Evolutionary conservation across 2,113 vertebrate genomes (phyloP).

Genomic region (Calidris pugnax): DNA sequence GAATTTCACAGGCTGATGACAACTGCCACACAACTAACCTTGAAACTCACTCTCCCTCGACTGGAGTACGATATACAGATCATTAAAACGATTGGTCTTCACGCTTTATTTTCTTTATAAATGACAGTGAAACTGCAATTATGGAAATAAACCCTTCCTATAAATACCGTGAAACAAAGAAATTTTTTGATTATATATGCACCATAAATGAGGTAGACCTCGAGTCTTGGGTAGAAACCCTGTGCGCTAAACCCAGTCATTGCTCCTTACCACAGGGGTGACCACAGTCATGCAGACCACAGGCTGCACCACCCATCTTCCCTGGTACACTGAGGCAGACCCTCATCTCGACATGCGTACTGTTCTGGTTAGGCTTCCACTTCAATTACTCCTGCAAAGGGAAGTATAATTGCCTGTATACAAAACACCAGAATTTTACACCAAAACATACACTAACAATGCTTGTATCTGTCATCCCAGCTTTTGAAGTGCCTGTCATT

Average conservation of each 20-base stretch:
- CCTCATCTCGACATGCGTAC: not conserved
- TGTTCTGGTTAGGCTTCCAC: not conserved
- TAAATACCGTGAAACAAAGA: conserved; percentile 58
- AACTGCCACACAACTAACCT: conserved; percentile 35
- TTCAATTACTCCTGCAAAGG: not conserved
- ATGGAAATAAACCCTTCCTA: conserved; percentile 32
- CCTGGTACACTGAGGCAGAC: not conserved
- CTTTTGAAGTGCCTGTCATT: not conserved
- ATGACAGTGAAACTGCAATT: conserved; percentile 16
- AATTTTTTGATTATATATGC: conserved; percentile 12
- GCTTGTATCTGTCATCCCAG: not conserved
- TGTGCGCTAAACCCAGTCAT: not conserved
- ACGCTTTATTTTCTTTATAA: conserved; percentile 23
- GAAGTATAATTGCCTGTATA: not conserved
- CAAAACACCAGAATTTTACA: not conserved
- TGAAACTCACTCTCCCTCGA: not conserved
- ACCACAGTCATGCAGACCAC: not conserved
- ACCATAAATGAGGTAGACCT: conserved; percentile 2
- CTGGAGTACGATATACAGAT: not conserved
- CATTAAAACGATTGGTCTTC: not conserved
- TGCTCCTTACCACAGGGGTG: not conserved
- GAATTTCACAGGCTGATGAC: conserved; percentile 30
- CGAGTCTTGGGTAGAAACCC: not conserved
- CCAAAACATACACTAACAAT: not conserved
- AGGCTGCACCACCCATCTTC: not conserved